Percentiles rank a stretch among this genome's conserved stretches.
Evolutionary conservation across 2,113 vertebrate species (phyloP).

Genomic region (Galbula dea): DNA sequence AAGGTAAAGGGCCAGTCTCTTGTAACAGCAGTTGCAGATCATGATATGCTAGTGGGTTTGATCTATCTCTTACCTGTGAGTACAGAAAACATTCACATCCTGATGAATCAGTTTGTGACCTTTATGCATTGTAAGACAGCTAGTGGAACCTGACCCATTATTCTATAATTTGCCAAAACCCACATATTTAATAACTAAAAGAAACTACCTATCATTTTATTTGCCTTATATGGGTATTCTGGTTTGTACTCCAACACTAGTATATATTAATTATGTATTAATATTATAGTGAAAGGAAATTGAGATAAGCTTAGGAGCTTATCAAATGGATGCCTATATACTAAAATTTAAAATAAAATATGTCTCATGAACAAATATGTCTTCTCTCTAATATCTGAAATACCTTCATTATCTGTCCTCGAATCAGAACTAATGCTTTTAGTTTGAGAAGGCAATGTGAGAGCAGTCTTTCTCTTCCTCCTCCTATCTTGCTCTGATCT

Average conservation of each 20-base stretch:
- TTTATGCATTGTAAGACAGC: not conserved
- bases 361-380: not conserved
- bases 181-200: not conserved
- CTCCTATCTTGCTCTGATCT: not conserved
- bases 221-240: not conserved
- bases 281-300: not conserved
- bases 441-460: not conserved
- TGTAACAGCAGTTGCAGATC: not conserved
- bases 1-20: not conserved
- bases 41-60: not conserved
- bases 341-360: not conserved
- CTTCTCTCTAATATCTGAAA: not conserved
- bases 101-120: not conserved
- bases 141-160: not conserved
- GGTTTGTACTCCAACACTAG: not conserved
- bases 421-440: not conserved
- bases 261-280: not conserved
- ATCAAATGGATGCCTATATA: not conserved
- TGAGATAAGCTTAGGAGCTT: not conserved
- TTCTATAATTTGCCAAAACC: not conserved
- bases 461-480: not conserved
- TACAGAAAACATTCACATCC: not conserved
- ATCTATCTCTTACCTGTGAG: slow-evolving; percentile 5
- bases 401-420: not conserved
- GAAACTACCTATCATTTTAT: not conserved